Base-by-base conservation (phyloP, 2,113 vertebrate species). In the Otus sunia region DNA sequence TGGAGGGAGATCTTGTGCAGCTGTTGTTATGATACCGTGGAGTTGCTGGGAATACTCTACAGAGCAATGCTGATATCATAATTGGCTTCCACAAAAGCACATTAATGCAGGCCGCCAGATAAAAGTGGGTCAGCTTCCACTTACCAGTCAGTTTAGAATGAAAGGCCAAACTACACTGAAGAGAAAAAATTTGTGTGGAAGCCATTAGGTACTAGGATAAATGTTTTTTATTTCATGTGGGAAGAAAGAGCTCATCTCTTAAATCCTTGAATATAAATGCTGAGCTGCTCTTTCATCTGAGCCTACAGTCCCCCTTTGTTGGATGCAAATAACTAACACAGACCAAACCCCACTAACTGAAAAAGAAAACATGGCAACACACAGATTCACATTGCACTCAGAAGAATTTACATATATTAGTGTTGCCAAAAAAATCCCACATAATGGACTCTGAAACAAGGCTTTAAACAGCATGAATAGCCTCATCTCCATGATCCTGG, bases 101-200 rank as follows among this genome's bases (percentile, higher is more conserved):
- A 73, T 87, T 93, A 96, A 86, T 83, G 88, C 74, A 86, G 77
- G 37, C 82, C 50, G 50, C 78, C 74, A 91, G 94, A 96, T 67
- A 59, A 91, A 96, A 96, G 87, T 93, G 90, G 87, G 90, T 96
- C 96, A 96, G 87, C 90, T 90, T 96, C 85, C 92, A 85, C 93
- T 92, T 78, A 97, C 59, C 77, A 95, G 59, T 25, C 75, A 66
- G 74, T 75, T 87, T 53, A n/a, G 10, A 92, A 96, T 79, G 78
- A 90, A 95, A 92, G 59, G 82, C 56, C 6, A 3, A 92, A 73
- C 45, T 32, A 59, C 17, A 60, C 23, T 13, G 59, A 90, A 73
- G 91, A 87, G 89, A 75, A 86, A 88, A 84, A 90, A 72, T 3
- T 23, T 66, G 55, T 86, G 72, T 82, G 90, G 55, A 82, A 88